These are phyloP conservation scores for Hipposideros larvatus DNA, from an alignment of 2,797 vertebrate genomes.

Conservation along the genomic window DNA sequence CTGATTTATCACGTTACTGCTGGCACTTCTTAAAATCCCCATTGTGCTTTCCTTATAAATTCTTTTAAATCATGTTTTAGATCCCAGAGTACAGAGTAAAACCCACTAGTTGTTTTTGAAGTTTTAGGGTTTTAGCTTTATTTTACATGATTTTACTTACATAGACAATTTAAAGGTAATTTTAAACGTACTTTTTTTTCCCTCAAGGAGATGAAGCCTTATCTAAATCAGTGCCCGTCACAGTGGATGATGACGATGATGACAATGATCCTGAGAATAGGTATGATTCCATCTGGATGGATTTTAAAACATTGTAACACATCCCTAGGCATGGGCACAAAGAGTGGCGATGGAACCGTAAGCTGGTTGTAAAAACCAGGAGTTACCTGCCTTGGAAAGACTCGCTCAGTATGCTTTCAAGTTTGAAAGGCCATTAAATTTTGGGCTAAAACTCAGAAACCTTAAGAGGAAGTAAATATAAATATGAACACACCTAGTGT, in stretches of 20 bases:
- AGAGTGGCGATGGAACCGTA: slow-evolving; percentile 87
- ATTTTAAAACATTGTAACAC: slow-evolving; percentile 91
- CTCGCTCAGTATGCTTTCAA: slow-evolving; percentile 90
- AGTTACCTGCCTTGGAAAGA: slow-evolving; percentile 89
- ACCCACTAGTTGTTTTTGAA: slow-evolving; percentile 39
- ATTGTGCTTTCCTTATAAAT: slow-evolving; percentile 4
- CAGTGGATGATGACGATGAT: slow-evolving; percentile 91
- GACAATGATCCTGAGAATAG: slow-evolving; percentile 99
- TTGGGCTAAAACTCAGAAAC: slow-evolving; percentile 88
- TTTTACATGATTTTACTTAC: slow-evolving; percentile 61
- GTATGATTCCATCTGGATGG: slow-evolving; percentile 93
- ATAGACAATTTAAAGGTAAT: slow-evolving; percentile 73
- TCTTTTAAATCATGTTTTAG: slow-evolving; percentile 52
- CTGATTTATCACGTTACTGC: slow-evolving; percentile 43
- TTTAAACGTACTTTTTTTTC: slow-evolving; percentile 73
- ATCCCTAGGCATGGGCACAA: slow-evolving; percentile 89
- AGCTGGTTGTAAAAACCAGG: slow-evolving; percentile 89
- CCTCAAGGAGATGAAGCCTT: slow-evolving; percentile 94
- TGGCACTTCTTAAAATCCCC: background rate
- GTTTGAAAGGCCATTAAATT: slow-evolving; percentile 89
- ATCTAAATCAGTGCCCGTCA: slow-evolving; percentile 89
- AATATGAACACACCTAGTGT: slow-evolving; percentile 87
- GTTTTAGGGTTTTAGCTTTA: slow-evolving; percentile 66
- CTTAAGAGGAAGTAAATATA: slow-evolving; percentile 85
- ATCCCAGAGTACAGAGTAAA: slow-evolving; percentile 55